phyloP scores from a whole-genome alignment of 2,888 invertebrate species.

The Uloborus plumipes region DNA sequence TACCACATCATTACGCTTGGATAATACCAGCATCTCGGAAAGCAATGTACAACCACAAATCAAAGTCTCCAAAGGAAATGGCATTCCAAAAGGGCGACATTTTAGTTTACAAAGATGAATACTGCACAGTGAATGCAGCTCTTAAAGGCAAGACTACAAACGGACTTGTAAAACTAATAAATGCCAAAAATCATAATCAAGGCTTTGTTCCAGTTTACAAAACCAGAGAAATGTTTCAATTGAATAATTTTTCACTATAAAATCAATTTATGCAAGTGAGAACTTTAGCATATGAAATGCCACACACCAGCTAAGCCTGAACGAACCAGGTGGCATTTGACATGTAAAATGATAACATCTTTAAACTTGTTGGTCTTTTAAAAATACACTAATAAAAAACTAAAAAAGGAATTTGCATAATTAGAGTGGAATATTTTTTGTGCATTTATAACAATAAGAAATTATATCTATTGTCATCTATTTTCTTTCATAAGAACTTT shows the following conservation, averaged over 20 bases:
- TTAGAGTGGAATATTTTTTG: too few species aligned
- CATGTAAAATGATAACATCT: too few species aligned
- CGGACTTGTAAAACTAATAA: conserved; percentile 39
- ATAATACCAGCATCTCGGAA: conserved; percentile 30
- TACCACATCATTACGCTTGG: conserved; percentile 54
- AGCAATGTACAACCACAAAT: conserved; percentile 39
- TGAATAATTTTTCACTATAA: conserved; percentile 9
- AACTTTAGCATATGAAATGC: too few species aligned
- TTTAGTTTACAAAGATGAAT: conserved; percentile 36
- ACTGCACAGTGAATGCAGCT: conserved; percentile 36
- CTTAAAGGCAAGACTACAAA: conserved; percentile 31
- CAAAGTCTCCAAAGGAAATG: conserved; percentile 41
- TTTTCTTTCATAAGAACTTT: too few species aligned
- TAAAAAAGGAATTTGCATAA: too few species aligned
- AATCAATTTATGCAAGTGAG: neutral
- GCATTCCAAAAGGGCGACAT: conserved; percentile 30
- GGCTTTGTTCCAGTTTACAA: conserved; percentile 45
- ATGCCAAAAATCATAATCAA: conserved; percentile 21
- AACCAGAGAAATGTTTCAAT: conserved; percentile 40
- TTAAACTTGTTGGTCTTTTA: too few species aligned
- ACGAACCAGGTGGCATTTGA: too few species aligned
- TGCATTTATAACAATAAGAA: too few species aligned
- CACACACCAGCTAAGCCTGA: too few species aligned
- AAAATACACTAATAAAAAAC: too few species aligned
- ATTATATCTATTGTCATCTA: too few species aligned